These are phyloP conservation scores for Cephalopachus bancanus DNA, from an alignment of 2,797 vertebrate species.

Conservation along the genomic window DNA sequence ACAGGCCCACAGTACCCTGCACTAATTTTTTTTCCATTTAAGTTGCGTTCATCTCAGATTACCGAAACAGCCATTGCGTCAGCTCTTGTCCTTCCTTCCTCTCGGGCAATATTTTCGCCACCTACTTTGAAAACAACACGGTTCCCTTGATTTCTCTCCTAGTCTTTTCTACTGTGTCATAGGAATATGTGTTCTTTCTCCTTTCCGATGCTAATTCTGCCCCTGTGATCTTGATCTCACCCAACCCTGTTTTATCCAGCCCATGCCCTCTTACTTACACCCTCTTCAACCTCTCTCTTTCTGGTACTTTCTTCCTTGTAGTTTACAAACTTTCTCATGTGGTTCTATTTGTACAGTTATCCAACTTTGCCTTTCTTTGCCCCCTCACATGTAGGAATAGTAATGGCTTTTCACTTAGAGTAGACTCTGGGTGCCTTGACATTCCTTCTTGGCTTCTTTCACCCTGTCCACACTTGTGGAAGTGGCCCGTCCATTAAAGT, in stretches of 20 bases:
- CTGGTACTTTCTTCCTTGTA: not conserved
- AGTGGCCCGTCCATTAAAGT: not conserved
- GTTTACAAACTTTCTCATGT: not conserved
- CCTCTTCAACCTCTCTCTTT: not conserved
- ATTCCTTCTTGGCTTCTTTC: constrained; percentile 5
- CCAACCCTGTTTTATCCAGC: not conserved
- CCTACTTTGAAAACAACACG: not conserved
- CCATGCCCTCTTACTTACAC: not conserved
- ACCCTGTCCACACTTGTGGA: not conserved
- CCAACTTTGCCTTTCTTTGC: not conserved
- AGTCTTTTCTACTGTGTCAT: not conserved
- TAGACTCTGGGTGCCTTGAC: not conserved
- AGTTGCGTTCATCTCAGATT: constrained; percentile 25
- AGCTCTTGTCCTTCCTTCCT: constrained; percentile 8
- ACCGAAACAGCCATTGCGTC: not conserved
- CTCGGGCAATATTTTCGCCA: not conserved
- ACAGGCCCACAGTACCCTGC: not conserved
- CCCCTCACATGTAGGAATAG: not conserved
- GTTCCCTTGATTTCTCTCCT: not conserved
- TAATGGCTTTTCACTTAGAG: not conserved
- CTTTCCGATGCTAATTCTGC: not conserved
- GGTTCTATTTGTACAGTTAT: not conserved
- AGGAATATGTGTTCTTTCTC: not conserved
- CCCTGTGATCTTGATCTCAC: not conserved
- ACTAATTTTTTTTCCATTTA: not conserved